phyloP scores from a whole-genome alignment of 2,888 invertebrate species.

The Drosophila lutescens region DNA sequence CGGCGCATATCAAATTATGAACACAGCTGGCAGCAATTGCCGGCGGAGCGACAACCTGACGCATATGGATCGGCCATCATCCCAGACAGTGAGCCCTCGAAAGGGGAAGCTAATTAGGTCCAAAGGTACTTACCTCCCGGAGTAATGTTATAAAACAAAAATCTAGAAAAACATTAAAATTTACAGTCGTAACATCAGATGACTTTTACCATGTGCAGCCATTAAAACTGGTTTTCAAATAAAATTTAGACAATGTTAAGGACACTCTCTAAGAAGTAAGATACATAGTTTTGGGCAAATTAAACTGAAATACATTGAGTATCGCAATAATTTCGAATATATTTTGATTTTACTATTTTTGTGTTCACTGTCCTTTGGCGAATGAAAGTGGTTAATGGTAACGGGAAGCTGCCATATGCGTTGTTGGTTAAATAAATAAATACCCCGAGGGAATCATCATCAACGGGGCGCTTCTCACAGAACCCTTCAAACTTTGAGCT shows the following conservation, averaged over 20 bases:
- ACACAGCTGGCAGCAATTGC: constrained; percentile 76
- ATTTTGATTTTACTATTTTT: no score
- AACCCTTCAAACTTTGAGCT: constrained; percentile 16
- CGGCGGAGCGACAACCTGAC: constrained; percentile 58
- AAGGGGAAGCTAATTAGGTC: constrained; percentile 2
- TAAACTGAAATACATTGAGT: no score
- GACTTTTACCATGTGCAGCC: neutral
- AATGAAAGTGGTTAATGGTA: constrained; percentile 11
- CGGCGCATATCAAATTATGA: constrained; percentile 77
- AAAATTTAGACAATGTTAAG: neutral
- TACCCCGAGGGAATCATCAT: constrained; percentile 60
- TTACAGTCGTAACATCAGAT: neutral
- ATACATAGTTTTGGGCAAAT: neutral
- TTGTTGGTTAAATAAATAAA: constrained; percentile 42
- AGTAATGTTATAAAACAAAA: constrained; percentile 1
- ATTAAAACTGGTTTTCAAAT: neutral
- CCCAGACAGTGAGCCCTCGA: constrained; percentile 39
- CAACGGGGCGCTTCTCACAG: constrained; percentile 6
- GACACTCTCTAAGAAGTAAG: no score
- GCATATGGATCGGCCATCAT: constrained; percentile 53
- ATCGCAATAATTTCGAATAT: no score
- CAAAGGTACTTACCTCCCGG: neutral
- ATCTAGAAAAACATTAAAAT: neutral
- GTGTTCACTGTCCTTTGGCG: neutral
- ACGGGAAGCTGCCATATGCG: constrained; percentile 61